phyloP scores from a whole-genome alignment of 2,113 vertebrate species.

The Hemichromis elongatus region DNA sequence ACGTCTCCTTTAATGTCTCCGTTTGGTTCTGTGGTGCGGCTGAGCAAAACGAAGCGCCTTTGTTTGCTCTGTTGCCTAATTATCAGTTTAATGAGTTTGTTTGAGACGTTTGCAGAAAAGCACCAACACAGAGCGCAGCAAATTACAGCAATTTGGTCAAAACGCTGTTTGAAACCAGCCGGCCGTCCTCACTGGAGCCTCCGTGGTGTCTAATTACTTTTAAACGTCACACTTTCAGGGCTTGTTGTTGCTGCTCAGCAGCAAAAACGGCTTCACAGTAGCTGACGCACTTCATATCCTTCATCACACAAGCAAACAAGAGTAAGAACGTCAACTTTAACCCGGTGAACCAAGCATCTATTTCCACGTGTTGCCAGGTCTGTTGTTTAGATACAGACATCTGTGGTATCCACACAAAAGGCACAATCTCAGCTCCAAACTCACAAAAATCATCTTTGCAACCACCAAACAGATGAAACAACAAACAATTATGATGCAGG shows the following conservation, averaged over 20 bases:
- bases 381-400: neutral
- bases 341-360: neutral
- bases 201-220: neutral
- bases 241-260: neutral
- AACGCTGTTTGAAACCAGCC: neutral
- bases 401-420: neutral
- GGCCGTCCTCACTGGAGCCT: neutral
- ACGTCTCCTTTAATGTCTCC: neutral
- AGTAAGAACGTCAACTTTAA: neutral
- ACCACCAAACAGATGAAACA: neutral
- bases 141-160: neutral
- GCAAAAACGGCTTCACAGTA: neutral
- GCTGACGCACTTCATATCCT: neutral
- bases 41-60: neutral
- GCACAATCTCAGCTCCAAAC: neutral
- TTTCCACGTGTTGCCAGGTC: neutral
- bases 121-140: neutral
- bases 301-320: neutral
- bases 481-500: neutral
- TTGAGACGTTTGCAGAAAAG: neutral
- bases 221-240: neutral
- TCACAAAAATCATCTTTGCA: neutral
- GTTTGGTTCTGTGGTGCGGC: neutral
- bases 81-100: conserved; percentile 28
- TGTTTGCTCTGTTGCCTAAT: conserved; percentile 14